phyloP scores from a whole-genome alignment of 2,797 vertebrate species.

The Pipistrellus pygmaeus region DNA sequence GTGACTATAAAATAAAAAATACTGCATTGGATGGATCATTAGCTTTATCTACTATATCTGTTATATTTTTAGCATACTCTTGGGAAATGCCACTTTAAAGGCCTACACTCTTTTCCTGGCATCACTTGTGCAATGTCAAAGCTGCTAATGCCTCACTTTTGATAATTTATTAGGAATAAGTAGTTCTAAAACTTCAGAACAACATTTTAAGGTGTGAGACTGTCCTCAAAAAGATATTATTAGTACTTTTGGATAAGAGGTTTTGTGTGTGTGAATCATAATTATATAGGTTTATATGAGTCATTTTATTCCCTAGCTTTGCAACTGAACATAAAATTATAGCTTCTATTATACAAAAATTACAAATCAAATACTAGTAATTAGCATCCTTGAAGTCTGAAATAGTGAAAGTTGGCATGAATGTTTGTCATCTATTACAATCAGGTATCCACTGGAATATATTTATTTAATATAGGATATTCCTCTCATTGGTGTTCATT shows the following conservation, averaged over 20 bases:
- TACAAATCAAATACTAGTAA: constrained; percentile 19
- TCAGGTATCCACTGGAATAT: not conserved
- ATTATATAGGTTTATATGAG: not conserved
- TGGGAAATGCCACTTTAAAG: not conserved
- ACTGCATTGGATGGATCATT: not conserved
- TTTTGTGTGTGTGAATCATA: not conserved
- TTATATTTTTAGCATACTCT: not conserved
- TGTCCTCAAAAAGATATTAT: not conserved
- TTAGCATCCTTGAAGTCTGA: not conserved
- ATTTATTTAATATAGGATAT: not conserved
- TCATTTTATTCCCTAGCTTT: not conserved
- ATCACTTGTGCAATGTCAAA: not conserved
- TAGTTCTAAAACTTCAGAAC: not conserved
- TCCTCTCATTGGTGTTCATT: not conserved
- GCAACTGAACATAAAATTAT: constrained; percentile 23
- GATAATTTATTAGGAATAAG: not conserved
- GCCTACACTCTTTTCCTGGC: not conserved
- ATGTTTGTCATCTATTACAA: not conserved
- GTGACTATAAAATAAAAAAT: not conserved
- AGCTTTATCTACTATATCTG: not conserved
- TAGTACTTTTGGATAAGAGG: not conserved
- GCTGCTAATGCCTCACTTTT: not conserved
- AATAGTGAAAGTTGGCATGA: not conserved
- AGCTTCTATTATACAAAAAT: constrained; percentile 12
- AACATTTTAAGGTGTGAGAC: not conserved